Percentiles rank a stretch among this genome's conserved stretches.
phyloP scores from a whole-genome alignment of 2,113 vertebrate species.

The Cochlearius cochlearius region DNA sequence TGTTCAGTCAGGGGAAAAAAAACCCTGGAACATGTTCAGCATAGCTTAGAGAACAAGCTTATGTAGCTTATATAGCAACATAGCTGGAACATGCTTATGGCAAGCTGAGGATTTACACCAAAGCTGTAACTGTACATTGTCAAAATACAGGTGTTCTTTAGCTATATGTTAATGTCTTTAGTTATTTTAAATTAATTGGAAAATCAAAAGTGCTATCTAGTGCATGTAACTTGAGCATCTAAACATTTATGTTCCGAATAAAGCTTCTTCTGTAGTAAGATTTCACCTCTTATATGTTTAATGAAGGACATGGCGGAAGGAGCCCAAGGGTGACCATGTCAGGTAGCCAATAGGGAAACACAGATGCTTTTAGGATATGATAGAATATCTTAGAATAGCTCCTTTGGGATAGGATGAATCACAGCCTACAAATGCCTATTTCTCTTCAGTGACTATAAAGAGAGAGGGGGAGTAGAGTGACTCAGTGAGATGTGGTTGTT shows the following conservation, averaged over 20 bases:
- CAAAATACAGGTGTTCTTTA: conserved; percentile 36
- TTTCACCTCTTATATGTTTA: neutral
- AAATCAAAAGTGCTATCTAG: neutral
- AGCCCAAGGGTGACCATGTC: neutral
- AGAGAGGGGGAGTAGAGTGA: conserved; percentile 60
- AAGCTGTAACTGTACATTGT: conserved; percentile 29
- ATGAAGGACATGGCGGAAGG: neutral
- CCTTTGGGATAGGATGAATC: conserved; percentile 54
- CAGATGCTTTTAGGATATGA: conserved; percentile 31
- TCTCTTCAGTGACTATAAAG: conserved; percentile 52
- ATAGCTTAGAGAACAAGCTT: conserved; percentile 51
- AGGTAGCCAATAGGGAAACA: neutral
- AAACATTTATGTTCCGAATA: neutral
- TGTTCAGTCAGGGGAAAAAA: neutral
- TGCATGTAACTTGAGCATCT: neutral
- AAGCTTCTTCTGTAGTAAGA: neutral
- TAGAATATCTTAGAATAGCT: conserved; percentile 40
- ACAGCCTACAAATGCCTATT: conserved; percentile 46
- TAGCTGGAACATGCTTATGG: conserved; percentile 48
- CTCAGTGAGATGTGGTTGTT: conserved; percentile 61
- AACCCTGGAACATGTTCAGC: conserved; percentile 21
- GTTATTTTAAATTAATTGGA: neutral
- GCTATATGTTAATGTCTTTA: neutral
- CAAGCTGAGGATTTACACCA: conserved; percentile 49
- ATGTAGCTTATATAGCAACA: conserved; percentile 53